Base-by-base conservation (phyloP, 2,797 vertebrate genomes). In the Arrhamphus sclerolepis region DNA sequence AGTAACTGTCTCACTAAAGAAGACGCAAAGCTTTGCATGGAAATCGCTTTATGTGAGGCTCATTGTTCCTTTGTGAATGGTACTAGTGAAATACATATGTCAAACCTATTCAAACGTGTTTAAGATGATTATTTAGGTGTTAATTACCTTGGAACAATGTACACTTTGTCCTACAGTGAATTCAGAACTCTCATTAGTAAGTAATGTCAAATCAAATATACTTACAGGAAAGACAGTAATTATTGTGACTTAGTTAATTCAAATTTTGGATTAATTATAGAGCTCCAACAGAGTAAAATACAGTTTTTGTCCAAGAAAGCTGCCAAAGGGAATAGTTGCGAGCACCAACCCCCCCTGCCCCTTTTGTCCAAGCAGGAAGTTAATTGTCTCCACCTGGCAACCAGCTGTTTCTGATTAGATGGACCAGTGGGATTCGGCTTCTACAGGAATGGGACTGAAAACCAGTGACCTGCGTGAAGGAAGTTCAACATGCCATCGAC, bases 11-110 rank as follows among this genome's bases (percentile, higher is more conserved):
- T 57, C 43, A 79, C 48, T 67, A 46, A 53, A 65, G 58, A 72
- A 46, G 59, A 47, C 60, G 74, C 14, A 47, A 74, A 70, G 75
- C 74, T 81, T 87, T 88, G 88, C 84, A 87, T 90, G 87, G 71
- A 55, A 11, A 69, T 70, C 0, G 53, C 51, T 85, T 66, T 59
- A 60, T 80, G 75, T 83, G 66, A 70, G 61, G 57, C 50, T 75
- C 19, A 66, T 69, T 48, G 60, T 77, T 76, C 42, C 48, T 69
- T 78, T 78, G 81, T 84, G 39, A 82, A 68, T 68, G 78, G 52
- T 78, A 73, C 66, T 78, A 31, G 73, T 83, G 62, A 76, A 70
- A 78, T 60, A 40, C 58, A 74, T 62, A 28, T 66, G 65, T 80
- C 10, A 6, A 67, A 62, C 53, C 40, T 77, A 53, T 78, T 82